A percentile compares a stretch with the other conserved stretches of the same genome.
Conservation (phyloP, 2,113 vertebrate species). For the Neolamprologus modestus region DNA sequence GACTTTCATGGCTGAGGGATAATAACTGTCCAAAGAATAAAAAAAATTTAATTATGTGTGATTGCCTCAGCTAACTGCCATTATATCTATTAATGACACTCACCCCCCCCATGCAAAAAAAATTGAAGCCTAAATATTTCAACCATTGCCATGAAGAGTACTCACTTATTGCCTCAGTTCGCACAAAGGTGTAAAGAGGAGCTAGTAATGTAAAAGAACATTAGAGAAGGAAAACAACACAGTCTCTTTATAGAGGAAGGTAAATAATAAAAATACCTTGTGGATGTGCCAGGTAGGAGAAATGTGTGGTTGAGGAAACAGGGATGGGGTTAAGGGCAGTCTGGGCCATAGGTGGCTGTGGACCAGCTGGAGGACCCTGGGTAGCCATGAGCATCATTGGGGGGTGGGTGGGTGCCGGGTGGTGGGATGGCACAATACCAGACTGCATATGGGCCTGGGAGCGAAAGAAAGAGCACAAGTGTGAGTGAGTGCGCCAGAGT, state of each 20-base stretch:
- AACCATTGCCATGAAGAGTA: background rate
- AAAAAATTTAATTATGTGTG: background rate
- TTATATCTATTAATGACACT: background rate
- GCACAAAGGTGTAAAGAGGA: background rate
- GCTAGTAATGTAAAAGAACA: background rate
- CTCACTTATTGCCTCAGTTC: background rate
- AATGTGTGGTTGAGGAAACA: conserved; percentile 73
- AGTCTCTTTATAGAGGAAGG: background rate
- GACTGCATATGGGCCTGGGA: conserved; percentile 96
- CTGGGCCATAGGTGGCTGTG: conserved; percentile 88
- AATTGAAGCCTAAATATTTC: background rate
- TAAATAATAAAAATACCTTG: conserved; percentile 48
- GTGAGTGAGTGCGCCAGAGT: background rate
- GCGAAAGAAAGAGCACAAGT: background rate
- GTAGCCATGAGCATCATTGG: conserved; percentile 98
- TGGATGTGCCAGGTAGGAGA: conserved; percentile 75
- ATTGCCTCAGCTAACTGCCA: background rate
- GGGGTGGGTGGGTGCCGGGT: conserved; percentile 82
- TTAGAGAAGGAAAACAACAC: background rate
- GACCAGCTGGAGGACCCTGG: conserved; percentile 86
- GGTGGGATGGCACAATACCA: conserved; percentile 93
- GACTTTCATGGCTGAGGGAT: background rate
- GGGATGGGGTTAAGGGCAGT: conserved; percentile 95
- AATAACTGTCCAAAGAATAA: background rate
- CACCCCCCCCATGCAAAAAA: background rate